These are phyloP conservation scores for Eclectus roratus DNA, from an alignment of 2,113 vertebrate genomes.

Conservation along the genomic window DNA sequence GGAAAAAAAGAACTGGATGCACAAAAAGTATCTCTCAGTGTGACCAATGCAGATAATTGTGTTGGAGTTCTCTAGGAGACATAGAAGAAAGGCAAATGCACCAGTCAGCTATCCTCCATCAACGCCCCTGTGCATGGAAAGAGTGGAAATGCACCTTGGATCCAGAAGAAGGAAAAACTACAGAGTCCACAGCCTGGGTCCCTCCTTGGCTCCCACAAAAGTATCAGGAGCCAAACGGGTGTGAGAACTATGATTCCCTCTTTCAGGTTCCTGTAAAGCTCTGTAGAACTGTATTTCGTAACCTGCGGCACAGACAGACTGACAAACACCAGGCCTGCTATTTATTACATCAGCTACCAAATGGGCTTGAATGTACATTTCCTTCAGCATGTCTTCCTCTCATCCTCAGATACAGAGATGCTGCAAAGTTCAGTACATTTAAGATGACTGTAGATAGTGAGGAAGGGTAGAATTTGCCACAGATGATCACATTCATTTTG, in stretches of 20 bases:
- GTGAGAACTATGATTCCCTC: not conserved
- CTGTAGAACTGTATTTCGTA: not conserved
- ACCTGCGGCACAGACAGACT: not conserved
- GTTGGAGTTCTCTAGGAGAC: not conserved
- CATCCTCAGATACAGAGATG: not conserved
- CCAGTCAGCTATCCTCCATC: not conserved
- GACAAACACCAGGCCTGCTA: not conserved
- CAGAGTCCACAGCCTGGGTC: not conserved
- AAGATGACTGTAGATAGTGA: not conserved
- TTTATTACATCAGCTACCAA: not conserved
- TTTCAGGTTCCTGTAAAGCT: not conserved
- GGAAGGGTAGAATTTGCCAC: not conserved
- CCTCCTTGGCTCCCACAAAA: not conserved
- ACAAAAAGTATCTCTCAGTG: not conserved
- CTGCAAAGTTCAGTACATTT: not conserved
- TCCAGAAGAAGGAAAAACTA: not conserved
- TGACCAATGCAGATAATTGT: not conserved
- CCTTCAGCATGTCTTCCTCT: not conserved
- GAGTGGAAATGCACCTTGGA: not conserved
- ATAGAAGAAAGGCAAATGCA: not conserved
- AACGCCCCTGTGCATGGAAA: not conserved
- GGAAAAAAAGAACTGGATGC: not conserved
- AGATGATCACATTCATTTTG: conserved; percentile 39
- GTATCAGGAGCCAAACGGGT: not conserved
- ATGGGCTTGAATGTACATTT: not conserved